Conservation (phyloP, 2,113 vertebrate genomes). For the Corythoichthys intestinalis region DNA sequence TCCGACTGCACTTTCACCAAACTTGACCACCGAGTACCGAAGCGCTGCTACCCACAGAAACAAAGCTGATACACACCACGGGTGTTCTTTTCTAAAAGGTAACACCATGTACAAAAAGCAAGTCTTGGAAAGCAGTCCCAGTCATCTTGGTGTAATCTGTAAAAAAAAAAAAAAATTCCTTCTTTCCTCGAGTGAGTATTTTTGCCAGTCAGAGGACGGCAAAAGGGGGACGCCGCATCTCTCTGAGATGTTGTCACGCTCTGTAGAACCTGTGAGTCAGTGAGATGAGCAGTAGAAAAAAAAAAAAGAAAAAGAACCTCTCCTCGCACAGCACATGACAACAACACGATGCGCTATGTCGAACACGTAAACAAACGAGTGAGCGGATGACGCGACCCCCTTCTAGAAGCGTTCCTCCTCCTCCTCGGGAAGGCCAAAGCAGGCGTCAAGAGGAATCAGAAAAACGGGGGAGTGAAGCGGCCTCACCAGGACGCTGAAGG, state of each 20-base stretch:
- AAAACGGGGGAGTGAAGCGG: conserved; percentile 36
- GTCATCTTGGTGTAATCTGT: conserved; percentile 43
- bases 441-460: conserved; percentile 51
- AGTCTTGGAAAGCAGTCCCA: conserved; percentile 72
- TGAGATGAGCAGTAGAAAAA: conserved; percentile 34
- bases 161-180: conserved; percentile 64
- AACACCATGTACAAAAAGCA: conserved; percentile 78
- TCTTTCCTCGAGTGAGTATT: conserved; percentile 56
- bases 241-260: conserved; percentile 49
- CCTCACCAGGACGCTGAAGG: conserved; percentile 85
- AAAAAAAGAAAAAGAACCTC: conserved; percentile 54
- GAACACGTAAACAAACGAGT: conserved; percentile 32
- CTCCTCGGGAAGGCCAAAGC: conserved; percentile 48
- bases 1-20: conserved; percentile 52
- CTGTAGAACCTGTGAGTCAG: conserved; percentile 41
- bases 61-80: conserved; percentile 68
- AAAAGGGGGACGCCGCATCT: conserved; percentile 58
- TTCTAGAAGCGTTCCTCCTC: neutral
- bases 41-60: conserved; percentile 62
- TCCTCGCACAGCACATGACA: conserved; percentile 64
- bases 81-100: conserved; percentile 69
- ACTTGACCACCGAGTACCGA: conserved; percentile 57
- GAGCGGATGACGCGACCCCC: conserved; percentile 43
- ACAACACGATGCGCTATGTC: conserved; percentile 56
- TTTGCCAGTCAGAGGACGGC: conserved; percentile 65